Evolutionary conservation across 2,113 vertebrate genomes (phyloP).

Genomic region (Elaphurus davidianus): DNA sequence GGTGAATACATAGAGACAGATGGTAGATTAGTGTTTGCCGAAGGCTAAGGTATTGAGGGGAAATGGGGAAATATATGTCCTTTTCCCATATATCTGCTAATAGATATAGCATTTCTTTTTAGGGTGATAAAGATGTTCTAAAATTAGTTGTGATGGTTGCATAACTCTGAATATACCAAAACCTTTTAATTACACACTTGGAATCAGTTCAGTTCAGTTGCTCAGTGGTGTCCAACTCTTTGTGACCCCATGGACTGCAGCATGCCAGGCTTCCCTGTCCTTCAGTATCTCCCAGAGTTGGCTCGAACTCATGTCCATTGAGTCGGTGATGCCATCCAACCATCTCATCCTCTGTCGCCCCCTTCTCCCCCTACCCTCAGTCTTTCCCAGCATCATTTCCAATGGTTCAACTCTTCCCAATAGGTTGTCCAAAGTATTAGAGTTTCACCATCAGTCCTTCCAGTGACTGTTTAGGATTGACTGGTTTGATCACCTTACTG

Average conservation of each 20-base stretch:
- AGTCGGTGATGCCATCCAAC: not conserved
- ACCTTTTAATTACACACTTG: not conserved
- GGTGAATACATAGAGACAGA: not conserved
- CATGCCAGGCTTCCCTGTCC: not conserved
- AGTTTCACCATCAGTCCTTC: not conserved
- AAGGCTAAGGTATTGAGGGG: not conserved
- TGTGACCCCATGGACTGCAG: not conserved
- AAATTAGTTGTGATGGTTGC: not conserved
- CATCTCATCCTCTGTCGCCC: not conserved
- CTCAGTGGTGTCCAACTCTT: not conserved
- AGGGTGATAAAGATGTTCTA: constrained; percentile 3
- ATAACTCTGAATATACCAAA: not conserved
- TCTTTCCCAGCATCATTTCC: not conserved
- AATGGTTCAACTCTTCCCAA: not conserved
- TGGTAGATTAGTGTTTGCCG: not conserved
- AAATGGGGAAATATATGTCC: not conserved
- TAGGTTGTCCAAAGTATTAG: not conserved
- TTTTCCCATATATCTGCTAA: not conserved
- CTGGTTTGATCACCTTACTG: not conserved
- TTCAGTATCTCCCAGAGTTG: not conserved
- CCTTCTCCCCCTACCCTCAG: not conserved
- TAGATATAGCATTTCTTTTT: not conserved
- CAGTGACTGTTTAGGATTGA: not conserved
- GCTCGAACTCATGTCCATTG: not conserved
- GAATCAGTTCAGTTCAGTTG: not conserved